These are phyloP conservation scores for Brenthis hecate DNA, from an alignment of 2,888 invertebrate genomes.

Conservation along the genomic window DNA sequence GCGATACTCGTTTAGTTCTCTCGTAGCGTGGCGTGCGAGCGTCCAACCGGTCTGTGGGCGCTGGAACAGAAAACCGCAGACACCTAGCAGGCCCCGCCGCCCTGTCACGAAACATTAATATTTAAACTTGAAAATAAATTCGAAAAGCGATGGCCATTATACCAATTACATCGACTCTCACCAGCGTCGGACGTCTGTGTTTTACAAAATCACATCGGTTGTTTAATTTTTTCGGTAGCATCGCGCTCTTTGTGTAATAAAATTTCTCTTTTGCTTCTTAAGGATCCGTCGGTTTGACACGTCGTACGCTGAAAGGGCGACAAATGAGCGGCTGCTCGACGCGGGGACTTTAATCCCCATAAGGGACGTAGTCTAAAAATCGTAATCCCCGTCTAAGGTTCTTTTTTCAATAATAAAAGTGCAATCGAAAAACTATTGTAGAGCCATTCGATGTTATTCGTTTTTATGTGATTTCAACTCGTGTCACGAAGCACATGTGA, in stretches of 20 bases:
- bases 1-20: slow-evolving; percentile 70
- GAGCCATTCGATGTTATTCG: slow-evolving; percentile 41
- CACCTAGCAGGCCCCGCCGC: slow-evolving; percentile 69
- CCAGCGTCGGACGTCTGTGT: slow-evolving; percentile 43
- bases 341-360: slow-evolving; percentile 64
- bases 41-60: slow-evolving; percentile 76
- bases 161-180: slow-evolving; percentile 60
- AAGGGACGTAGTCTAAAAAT: slow-evolving; percentile 46
- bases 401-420: slow-evolving; percentile 33
- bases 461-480: slow-evolving; percentile 48
- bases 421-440: slow-evolving; percentile 36
- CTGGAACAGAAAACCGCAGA: slow-evolving; percentile 80
- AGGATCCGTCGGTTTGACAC: slow-evolving; percentile 63
- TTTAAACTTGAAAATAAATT: slow-evolving; percentile 69
- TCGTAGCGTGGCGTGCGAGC: slow-evolving; percentile 69
- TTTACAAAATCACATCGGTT: slow-evolving; percentile 24
- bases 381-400: slow-evolving; percentile 32
- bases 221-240: slow-evolving; percentile 40
- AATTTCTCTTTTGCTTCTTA: slow-evolving; percentile 59
- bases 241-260: slow-evolving; percentile 51
- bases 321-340: slow-evolving; percentile 66
- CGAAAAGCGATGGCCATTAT: slow-evolving; percentile 64
- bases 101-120: slow-evolving; percentile 80
- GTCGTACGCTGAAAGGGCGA: slow-evolving; percentile 64
- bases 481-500: slow-evolving; percentile 57